Evolutionary conservation across 2,113 vertebrate genomes (phyloP).

Genomic region (Anthoscopus minutus): DNA sequence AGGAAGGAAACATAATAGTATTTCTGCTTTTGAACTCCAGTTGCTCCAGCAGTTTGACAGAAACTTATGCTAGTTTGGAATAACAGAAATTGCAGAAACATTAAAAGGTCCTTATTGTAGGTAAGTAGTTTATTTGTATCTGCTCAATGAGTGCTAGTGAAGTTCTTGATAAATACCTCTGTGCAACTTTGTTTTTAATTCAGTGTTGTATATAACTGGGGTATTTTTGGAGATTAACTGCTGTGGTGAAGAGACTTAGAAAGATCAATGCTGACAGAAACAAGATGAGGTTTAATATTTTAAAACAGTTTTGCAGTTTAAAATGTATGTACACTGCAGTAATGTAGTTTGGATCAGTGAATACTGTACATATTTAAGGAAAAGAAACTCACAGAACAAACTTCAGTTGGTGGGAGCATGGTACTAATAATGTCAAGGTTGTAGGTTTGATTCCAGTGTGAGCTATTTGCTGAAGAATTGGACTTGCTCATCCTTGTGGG

Average conservation of each 20-base stretch:
- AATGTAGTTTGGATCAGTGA: background rate
- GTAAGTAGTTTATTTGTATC: conserved; percentile 14
- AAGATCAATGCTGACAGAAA: background rate
- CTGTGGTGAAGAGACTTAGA: background rate
- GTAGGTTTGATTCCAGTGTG: background rate
- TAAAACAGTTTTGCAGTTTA: background rate
- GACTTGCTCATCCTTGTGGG: background rate
- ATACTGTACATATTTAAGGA: background rate
- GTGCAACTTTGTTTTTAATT: background rate
- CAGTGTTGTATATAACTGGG: background rate
- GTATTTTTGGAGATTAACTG: background rate
- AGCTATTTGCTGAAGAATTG: background rate
- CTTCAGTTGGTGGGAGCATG: background rate
- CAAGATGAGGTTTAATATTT: background rate
- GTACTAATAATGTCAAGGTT: background rate
- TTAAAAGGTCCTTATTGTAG: background rate
- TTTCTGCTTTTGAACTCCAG: background rate
- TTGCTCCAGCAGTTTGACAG: background rate
- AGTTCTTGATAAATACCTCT: background rate
- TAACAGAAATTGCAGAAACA: background rate
- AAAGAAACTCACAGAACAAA: background rate
- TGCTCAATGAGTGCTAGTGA: background rate
- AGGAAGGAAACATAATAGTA: background rate
- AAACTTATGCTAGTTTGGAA: background rate
- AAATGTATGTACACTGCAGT: background rate